Conservation (phyloP, 30 jellyfish, hydroid and myxozoan species). For the Turritopsis rubra region DNA sequence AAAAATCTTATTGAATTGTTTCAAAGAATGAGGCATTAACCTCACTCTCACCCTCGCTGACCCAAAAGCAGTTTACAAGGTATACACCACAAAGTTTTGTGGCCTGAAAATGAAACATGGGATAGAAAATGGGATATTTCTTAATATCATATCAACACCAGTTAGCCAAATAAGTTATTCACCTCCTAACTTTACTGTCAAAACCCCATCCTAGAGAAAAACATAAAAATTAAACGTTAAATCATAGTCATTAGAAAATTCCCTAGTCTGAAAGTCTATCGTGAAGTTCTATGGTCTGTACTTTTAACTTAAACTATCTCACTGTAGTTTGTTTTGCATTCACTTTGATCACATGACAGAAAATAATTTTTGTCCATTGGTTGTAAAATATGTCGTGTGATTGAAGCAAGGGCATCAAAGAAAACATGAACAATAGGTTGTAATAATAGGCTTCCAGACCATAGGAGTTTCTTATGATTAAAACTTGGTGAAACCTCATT, state of each 20-base stretch:
- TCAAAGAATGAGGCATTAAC: constrained; percentile 6
- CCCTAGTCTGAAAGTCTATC: background rate
- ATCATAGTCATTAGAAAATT: background rate
- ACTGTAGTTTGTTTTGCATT: too few species aligned
- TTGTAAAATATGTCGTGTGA: too few species aligned
- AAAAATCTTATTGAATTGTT: too few species aligned
- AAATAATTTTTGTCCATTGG: too few species aligned
- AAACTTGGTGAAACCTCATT: too few species aligned
- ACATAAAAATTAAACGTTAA: background rate
- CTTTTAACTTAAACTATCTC: too few species aligned
- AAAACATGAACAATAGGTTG: too few species aligned
- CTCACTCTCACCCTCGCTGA: background rate
- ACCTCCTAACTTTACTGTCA: background rate
- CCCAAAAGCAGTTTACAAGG: background rate
- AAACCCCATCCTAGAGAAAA: background rate
- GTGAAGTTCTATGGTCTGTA: background rate
- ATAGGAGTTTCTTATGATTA: too few species aligned
- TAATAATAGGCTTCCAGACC: too few species aligned
- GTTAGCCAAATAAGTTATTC: background rate
- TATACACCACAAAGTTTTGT: background rate
- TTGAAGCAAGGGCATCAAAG: too few species aligned
- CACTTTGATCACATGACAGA: too few species aligned
- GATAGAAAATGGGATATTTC: background rate
- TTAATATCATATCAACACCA: background rate
- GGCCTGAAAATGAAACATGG: too few species aligned